These are phyloP conservation scores for Drosophila sp. DNA, from an alignment of 1,140 invertebrate genomes.

Conservation along the genomic window DNA sequence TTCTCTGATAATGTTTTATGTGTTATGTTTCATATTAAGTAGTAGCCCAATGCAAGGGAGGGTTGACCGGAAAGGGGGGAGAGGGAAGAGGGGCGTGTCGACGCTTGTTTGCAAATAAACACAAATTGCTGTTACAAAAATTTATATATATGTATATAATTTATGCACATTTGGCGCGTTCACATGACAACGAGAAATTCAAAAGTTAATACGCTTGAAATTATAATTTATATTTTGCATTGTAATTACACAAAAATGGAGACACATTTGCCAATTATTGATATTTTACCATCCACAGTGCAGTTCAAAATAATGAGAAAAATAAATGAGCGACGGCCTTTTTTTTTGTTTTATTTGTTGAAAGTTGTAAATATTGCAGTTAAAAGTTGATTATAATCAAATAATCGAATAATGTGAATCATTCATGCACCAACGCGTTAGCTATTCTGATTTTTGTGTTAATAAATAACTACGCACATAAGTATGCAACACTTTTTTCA, in stretches of 20 bases:
- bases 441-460: neutral
- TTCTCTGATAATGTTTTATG: constrained; percentile 63
- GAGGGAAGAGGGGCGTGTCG: constrained; percentile 26
- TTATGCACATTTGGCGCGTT: constrained; percentile 55
- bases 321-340: no score
- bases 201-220: constrained; percentile 45
- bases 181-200: constrained; percentile 57
- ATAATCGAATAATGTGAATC: constrained; percentile 67
- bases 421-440: constrained; percentile 38
- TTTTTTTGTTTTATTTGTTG: neutral
- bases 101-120: constrained; percentile 76
- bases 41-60: neutral
- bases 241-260: constrained; percentile 59
- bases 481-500: constrained; percentile 53
- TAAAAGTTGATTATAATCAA: constrained; percentile 67
- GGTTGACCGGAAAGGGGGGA: no score
- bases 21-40: constrained; percentile 32
- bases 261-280: constrained; percentile 61
- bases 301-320: no score
- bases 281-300: constrained; percentile 31
- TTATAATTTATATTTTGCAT: constrained; percentile 51
- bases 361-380: constrained; percentile 13
- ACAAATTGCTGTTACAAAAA: constrained; percentile 62
- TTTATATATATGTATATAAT: no score
- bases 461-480: constrained; percentile 19